Evolutionary conservation across 1,140 invertebrate species (phyloP).

Genomic region (Globodera ellingtonae): DNA sequence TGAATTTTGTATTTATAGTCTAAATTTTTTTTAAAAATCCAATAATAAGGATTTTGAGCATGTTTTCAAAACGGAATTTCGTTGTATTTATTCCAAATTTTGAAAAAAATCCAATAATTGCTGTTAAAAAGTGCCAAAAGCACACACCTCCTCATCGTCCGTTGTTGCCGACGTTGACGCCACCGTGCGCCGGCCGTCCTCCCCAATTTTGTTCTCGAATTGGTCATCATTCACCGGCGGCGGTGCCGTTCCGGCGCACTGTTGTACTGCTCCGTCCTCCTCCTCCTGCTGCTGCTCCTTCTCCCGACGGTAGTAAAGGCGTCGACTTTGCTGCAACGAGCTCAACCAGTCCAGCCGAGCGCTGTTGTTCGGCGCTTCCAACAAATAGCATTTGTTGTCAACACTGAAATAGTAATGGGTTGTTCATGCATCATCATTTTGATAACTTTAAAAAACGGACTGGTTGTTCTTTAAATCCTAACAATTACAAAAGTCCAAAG

Average conservation of each 20-base stretch:
- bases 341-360: conserved; percentile 35
- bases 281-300: not conserved
- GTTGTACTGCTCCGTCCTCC: not conserved
- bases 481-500: no score
- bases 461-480: no score
- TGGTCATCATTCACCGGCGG: not conserved
- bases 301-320: conserved; percentile 32
- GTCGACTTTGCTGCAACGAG: conserved; percentile 36
- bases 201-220: not conserved
- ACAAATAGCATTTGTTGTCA: conserved; percentile 37
- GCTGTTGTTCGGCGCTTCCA: conserved; percentile 40
- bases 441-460: no score
- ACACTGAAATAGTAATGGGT: conserved; percentile 23
- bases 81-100: no score
- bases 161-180: not conserved
- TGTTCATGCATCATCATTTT: no score
- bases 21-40: no score
- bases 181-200: not conserved
- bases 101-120: not conserved
- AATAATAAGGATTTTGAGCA: not conserved
- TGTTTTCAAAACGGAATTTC: no score
- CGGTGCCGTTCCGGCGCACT: not conserved
- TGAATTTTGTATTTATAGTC: no score
- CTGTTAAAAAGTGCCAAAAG: not conserved
- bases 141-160: not conserved